Evolutionary conservation across 2,113 vertebrate genomes (phyloP).

Genomic region (Anguilla japonica): DNA sequence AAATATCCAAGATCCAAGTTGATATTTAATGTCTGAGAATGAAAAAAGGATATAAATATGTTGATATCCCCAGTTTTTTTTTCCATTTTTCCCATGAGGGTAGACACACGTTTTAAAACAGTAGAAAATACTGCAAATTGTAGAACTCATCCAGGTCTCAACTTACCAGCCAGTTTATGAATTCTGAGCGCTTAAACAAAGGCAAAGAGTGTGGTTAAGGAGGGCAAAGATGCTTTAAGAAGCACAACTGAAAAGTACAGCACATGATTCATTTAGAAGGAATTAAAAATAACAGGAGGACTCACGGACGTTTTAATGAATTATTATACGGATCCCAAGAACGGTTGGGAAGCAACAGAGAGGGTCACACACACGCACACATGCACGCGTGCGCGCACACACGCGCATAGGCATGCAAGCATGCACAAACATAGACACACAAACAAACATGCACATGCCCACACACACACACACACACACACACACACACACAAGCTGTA

Average conservation of each 20-base stretch:
- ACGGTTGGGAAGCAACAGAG: constrained; percentile 10
- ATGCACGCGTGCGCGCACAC: not conserved
- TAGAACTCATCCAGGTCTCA: not conserved
- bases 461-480: not conserved
- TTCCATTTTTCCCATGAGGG: not conserved
- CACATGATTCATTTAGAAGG: not conserved
- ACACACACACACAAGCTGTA: not conserved
- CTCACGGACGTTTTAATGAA: not conserved
- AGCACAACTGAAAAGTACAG: not conserved
- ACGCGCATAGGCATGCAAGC: not conserved
- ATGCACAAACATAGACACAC: not conserved
- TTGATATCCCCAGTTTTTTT: not conserved
- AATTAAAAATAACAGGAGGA: not conserved
- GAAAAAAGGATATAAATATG: not conserved
- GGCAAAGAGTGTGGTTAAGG: constrained; percentile 29
- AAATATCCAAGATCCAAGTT: too few species aligned
- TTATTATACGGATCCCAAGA: not conserved
- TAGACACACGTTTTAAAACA: not conserved
- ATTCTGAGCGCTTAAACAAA: constrained; percentile 43
- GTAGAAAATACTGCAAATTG: not conserved
- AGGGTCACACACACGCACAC: not conserved
- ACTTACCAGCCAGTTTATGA: constrained; percentile 54
- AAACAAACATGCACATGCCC: not conserved
- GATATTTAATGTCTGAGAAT: too few species aligned
- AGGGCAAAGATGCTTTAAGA: not conserved